Base-by-base conservation (phyloP, 2,888 invertebrate species). In the Sinhomidia bicolor region DNA sequence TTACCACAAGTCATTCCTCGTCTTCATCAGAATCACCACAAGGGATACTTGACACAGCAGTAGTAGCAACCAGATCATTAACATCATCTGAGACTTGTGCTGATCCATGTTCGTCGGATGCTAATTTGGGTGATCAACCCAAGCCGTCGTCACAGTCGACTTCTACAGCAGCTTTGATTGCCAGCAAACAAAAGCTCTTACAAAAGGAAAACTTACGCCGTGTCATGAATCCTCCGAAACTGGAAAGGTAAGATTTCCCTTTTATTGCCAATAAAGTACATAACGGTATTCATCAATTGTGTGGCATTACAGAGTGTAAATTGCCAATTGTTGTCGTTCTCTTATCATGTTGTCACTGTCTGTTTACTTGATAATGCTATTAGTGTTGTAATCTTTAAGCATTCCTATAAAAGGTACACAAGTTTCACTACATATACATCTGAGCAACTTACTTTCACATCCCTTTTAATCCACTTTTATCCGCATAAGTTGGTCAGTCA, bases 171-270 rank as follows among this genome's bases (percentile, higher is more conserved):
- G 76, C 47, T 20, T 71, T 81, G 65, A 87, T 87, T 76, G 87
- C 87, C 29, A 87, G 44, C 65, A 87, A 81, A 26, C 82, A 87
- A 41, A 74, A 62, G 14, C 82, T 82, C 3, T 57, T 82, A 1
- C 87, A 87, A 76, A 29, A 47, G 82, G 87, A 87, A 20, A 82
- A 76, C 32, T 57, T 91, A 32, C 88, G 90, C n/a, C 81, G 91
- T 26, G 89, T 90, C 23, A 89, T 91, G 57, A 90, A 89, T 88
- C 91, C 91, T 47, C 90, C 91, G 9, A 91, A 91, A 80, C 79
- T 91, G 78, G 91, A 91, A 86, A 91, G 91, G 91, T 91, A 79
- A 79, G 20, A 41, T 57, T 14, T 57, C 20, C 60, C 60, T 60
- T 79, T 79, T 4, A 54, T 12, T 12, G 47, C n/a, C 12, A 57